Evolutionary conservation across 2,888 invertebrate species (phyloP), one percentile per base, ranked within the genome.

Genomic region (Spisula solida): DNA sequence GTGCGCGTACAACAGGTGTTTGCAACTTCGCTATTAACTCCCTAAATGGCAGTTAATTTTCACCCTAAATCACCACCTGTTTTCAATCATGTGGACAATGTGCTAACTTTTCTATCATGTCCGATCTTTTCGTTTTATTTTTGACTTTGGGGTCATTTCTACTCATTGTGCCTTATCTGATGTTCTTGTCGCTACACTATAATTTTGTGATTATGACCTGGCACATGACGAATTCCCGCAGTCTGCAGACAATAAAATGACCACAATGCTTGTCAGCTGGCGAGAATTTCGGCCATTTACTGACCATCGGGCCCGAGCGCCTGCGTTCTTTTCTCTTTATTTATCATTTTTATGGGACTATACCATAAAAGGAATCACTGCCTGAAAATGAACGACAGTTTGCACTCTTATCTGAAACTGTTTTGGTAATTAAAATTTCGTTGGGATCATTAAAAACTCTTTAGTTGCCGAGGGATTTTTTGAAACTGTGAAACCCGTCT

Each of bases 181-280:
- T 55, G 75, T 51, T 82, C 66, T 29, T 48, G n/a, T 47, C 29
- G 56, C 79, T 78, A 82, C 34, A 34, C 89, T 89, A 84, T 89
- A 89, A 89, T 89, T 89, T 83, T 85, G 84, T 80, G 83, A 89
- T 89, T 86, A 86, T 81, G 81, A 70, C 79, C 83, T 60, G 81
- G 25, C 81, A 82, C 82, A 70, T 78, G 86, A 82, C 75, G 25
- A 81, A 20, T 81, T 60, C 80, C 81, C 70, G 82, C 66, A 79
- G 87, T 87, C 34, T 56, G 14, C 47, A 20, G 82, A 87, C 82
- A 87, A 87, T 87, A 79, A 87, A 87, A 56, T 34, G 60, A 56
- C 56, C 82, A 56, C 48, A 48, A 87, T 18, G 87, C 60, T 60
- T 78, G 79, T 70, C 87, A 87, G 82, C 87, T 87, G 87, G 81